These are phyloP conservation scores for Leptosomus discolor DNA, from an alignment of 2,113 vertebrate genomes.

Conservation along the genomic window DNA sequence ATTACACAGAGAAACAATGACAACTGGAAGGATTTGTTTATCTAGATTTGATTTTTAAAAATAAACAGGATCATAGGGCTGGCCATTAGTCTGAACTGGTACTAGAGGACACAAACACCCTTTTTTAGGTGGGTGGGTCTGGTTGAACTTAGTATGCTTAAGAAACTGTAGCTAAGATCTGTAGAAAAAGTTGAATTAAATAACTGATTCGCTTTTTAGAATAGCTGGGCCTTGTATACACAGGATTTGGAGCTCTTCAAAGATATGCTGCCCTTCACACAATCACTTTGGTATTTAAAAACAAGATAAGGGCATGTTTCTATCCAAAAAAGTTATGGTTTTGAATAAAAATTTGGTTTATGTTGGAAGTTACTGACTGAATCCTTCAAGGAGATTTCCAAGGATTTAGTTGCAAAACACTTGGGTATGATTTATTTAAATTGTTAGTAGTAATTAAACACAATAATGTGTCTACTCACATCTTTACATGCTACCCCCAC, in stretches of 20 bases:
- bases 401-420: background rate
- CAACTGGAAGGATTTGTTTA: conserved; percentile 43
- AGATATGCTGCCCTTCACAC: background rate
- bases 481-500: background rate
- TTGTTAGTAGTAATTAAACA: background rate
- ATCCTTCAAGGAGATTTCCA: background rate
- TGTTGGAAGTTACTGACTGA: background rate
- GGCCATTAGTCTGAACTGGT: background rate
- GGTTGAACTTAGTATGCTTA: background rate
- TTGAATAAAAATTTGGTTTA: background rate
- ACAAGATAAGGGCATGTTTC: background rate
- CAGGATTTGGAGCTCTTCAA: background rate
- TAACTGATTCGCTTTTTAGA: background rate
- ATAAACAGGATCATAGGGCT: conserved; percentile 26
- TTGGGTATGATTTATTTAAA: background rate
- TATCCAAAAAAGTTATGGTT: background rate
- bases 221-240: background rate
- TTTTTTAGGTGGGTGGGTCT: background rate
- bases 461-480: background rate
- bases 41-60: conserved; percentile 53
- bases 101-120: background rate
- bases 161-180: background rate
- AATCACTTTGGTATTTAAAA: background rate
- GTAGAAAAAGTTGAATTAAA: background rate
- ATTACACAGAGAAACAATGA: conserved; percentile 27